Conservation (phyloP, 2,888 invertebrate species). For the Criorhina ranunculi region DNA sequence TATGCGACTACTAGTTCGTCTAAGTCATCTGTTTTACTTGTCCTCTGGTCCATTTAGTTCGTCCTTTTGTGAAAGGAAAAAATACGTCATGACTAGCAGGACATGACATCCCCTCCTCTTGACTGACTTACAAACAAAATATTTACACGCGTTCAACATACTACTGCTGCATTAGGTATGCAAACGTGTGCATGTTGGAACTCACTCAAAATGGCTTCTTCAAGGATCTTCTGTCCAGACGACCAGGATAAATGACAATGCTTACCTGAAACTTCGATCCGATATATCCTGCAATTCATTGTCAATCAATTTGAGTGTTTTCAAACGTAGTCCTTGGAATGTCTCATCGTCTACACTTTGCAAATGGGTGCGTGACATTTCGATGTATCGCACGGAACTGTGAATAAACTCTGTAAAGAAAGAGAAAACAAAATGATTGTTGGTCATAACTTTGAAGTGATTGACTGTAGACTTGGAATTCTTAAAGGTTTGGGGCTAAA, state of each 20-base stretch:
- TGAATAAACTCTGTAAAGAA: constrained; percentile 90
- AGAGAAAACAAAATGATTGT: constrained; percentile 31
- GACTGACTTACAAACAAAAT: constrained; percentile 9
- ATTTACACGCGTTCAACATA: constrained; percentile 28
- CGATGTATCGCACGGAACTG: constrained; percentile 92
- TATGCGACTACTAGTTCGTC: too few species aligned
- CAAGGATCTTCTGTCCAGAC: constrained; percentile 16
- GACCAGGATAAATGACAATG: constrained; percentile 62
- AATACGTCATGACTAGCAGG: constrained; percentile 33
- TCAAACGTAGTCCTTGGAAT: constrained; percentile 90
- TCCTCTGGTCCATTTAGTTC: constrained; percentile 46
- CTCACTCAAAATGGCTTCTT: constrained; percentile 42
- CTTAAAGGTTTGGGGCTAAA: too few species aligned
- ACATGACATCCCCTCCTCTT: constrained; percentile 6
- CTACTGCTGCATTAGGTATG: constrained; percentile 52
- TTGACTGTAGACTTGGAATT: too few species aligned
- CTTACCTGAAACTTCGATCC: constrained; percentile 92
- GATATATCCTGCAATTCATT: constrained; percentile 93
- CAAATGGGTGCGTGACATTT: constrained; percentile 92
- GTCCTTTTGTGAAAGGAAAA: constrained; percentile 18
- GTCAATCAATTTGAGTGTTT: constrained; percentile 92
- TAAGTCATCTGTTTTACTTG: constrained; percentile 16
- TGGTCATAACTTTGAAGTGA: too few species aligned
- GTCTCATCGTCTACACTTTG: constrained; percentile 93
- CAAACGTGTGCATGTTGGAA: constrained; percentile 40